Evolutionary conservation across 2,113 vertebrate genomes (phyloP).

Genomic region (Ascaphus truei): DNA sequence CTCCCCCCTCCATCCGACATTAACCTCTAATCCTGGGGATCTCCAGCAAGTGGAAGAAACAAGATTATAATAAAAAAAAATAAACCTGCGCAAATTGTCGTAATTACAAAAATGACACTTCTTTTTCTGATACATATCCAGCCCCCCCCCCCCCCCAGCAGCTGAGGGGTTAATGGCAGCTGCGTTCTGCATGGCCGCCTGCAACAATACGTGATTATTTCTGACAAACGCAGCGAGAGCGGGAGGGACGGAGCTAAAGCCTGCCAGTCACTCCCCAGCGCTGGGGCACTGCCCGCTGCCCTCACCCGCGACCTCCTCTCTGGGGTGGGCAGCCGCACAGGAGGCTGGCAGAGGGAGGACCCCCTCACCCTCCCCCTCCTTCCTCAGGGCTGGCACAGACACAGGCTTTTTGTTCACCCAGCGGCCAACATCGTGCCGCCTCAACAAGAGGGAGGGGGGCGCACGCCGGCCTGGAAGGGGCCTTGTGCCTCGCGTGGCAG

Average conservation of each 20-base stretch:
- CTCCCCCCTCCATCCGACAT: too few species aligned
- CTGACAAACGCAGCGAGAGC: background rate
- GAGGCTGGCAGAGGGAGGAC: background rate
- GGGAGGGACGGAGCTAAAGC: background rate
- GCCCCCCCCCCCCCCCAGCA: too few species aligned
- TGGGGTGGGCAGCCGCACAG: background rate
- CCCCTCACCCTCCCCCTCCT: background rate
- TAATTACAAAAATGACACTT: too few species aligned
- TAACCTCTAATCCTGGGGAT: too few species aligned
- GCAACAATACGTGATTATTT: constrained; percentile 1
- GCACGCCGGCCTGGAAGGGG: background rate
- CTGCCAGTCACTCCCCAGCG: too few species aligned
- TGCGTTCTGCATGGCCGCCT: constrained; percentile 11
- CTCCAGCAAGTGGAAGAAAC: too few species aligned
- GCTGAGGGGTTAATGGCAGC: constrained; percentile 9
- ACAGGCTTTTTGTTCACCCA: too few species aligned
- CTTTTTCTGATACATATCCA: too few species aligned
- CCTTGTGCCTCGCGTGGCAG: background rate
- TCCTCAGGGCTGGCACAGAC: background rate
- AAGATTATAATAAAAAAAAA: too few species aligned
- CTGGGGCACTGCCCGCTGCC: too few species aligned
- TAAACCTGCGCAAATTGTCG: too few species aligned
- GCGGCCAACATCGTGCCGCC: background rate
- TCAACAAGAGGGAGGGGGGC: background rate
- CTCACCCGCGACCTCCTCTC: too few species aligned